These are phyloP conservation scores for Chloropsis cyanopogon DNA, from an alignment of 2,113 vertebrate genomes.

Conservation along the genomic window DNA sequence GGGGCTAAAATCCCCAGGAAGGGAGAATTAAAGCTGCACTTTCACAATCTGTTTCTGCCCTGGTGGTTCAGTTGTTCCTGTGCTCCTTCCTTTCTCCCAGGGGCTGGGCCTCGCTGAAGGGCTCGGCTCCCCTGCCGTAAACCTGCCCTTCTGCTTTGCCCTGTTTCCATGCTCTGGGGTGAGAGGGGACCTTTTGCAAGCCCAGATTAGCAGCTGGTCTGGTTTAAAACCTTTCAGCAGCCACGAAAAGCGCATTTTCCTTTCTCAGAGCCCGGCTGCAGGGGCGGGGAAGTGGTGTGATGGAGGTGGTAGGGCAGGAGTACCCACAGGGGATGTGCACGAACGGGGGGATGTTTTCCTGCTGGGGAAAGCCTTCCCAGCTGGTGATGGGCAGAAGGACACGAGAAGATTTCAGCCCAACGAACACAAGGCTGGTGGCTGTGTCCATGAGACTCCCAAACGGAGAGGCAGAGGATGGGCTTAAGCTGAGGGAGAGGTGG, in stretches of 20 bases:
- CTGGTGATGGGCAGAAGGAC: not conserved
- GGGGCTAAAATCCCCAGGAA: not conserved
- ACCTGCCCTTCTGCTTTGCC: not conserved
- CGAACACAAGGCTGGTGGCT: rapidly evolving
- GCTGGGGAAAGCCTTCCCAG: not conserved
- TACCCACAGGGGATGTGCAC: no score
- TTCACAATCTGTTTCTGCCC: not conserved
- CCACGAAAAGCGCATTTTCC: not conserved
- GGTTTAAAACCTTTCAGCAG: not conserved
- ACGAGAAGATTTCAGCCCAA: not conserved
- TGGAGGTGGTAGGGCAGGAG: not conserved
- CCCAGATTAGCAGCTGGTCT: not conserved
- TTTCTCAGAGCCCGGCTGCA: rapidly evolving
- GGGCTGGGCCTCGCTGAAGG: not conserved
- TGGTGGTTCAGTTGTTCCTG: not conserved
- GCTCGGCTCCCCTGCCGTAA: rapidly evolving
- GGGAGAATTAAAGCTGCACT: not conserved
- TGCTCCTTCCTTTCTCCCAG: not conserved
- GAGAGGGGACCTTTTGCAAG: not conserved
- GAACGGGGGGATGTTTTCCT: not conserved
- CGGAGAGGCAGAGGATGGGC: not conserved
- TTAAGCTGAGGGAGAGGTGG: not conserved
- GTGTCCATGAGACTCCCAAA: not conserved
- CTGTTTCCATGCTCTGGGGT: rapidly evolving
- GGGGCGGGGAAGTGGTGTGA: not conserved